phyloP scores from a whole-genome alignment of 2,113 vertebrate species.

The Tragulus kanchil region DNA sequence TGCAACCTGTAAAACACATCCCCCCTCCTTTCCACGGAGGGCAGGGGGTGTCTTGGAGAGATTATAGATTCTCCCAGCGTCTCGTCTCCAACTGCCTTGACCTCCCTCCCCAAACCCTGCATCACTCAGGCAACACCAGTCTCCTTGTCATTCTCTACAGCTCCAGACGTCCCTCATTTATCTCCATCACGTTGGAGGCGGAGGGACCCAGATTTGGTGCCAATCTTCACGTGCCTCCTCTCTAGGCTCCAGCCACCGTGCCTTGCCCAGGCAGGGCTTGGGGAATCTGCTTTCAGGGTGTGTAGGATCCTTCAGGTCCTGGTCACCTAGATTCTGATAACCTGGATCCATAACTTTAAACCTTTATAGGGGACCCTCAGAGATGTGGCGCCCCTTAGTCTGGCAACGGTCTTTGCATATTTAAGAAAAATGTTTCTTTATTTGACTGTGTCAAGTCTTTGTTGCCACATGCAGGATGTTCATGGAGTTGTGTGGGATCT shows the following conservation, averaged over 20 bases:
- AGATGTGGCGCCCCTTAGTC: neutral
- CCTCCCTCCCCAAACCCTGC: neutral
- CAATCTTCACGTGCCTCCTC: neutral
- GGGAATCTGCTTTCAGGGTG: neutral
- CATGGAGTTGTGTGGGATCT: neutral
- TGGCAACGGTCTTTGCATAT: neutral
- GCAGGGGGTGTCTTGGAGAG: neutral
- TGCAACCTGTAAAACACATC: neutral
- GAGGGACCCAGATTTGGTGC: conserved; percentile 30
- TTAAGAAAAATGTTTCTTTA: neutral
- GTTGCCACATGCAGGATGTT: neutral
- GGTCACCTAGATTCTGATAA: neutral
- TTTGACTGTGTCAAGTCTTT: neutral
- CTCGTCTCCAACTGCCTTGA: neutral
- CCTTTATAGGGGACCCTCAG: neutral
- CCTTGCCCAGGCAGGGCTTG: neutral
- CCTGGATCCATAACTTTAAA: neutral
- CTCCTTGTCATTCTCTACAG: conserved; percentile 18
- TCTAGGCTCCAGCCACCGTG: neutral
- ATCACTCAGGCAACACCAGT: neutral
- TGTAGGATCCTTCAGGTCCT: neutral
- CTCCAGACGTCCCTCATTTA: neutral
- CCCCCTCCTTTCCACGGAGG: neutral
- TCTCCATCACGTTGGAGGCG: neutral
- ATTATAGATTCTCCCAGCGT: conserved; percentile 18